Percentiles rank a stretch among this genome's conserved stretches.
Evolutionary conservation across 2,888 invertebrate species (phyloP).

Genomic region (Leptinotarsa rubiginosa): DNA sequence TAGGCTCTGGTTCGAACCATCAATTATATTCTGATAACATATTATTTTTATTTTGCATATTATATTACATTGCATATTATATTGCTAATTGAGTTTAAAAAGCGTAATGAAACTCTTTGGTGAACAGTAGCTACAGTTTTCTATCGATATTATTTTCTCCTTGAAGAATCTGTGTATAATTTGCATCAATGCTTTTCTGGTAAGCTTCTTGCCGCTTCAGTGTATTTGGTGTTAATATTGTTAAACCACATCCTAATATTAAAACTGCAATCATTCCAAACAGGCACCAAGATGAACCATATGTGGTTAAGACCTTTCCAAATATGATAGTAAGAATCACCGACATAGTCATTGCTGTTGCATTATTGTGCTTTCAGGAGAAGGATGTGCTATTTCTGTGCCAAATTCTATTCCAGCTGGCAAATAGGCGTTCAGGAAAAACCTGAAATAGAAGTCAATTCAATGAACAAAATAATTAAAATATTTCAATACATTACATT

Average conservation of each 20-base stretch:
- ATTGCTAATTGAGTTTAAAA: no score
- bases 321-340: conserved; percentile 48
- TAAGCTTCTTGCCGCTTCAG: conserved; percentile 48
- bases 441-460: conserved; percentile 42
- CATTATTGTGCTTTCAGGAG: conserved; percentile 55
- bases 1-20: no score
- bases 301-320: conserved; percentile 42
- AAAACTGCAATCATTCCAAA: conserved; percentile 42
- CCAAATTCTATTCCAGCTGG: conserved; percentile 56
- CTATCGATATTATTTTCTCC: no score
- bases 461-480: no score
- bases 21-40: no score
- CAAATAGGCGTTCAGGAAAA: conserved; percentile 56
- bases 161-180: no score
- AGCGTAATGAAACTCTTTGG: no score
- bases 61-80: no score
- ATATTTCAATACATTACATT: no score
- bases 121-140: no score
- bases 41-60: no score
- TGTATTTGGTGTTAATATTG: conserved; percentile 51
- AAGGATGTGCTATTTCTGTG: conserved; percentile 55
- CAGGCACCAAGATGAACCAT: conserved; percentile 53
- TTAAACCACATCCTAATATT: conserved; percentile 49
- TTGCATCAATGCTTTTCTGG: no score
- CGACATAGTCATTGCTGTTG: conserved; percentile 52